Evolutionary conservation across 2,888 invertebrate genomes (phyloP), one percentile per base, ranked within the genome.

Genomic region (Pandemis corylana): DNA sequence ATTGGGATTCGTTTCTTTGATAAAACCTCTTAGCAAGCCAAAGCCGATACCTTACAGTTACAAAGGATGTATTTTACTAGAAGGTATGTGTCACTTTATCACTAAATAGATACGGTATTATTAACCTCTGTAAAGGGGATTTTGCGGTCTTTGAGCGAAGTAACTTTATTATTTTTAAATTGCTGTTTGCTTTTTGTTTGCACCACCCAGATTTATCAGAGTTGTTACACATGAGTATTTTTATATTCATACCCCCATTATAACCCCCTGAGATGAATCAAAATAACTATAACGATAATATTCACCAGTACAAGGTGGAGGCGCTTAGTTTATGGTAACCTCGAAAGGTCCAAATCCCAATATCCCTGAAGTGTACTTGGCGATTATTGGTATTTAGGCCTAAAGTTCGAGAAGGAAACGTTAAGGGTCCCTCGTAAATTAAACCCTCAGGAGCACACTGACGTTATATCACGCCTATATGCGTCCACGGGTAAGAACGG

Each of bases 371-470:
- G 62, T 61, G 74, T 62, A 28, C 66, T 74, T 70, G 66, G 51
- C 53, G 62, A 70, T 74, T 70, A 74, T 75, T 70, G 70, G 66
- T 75, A 75, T 75, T 73, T 82, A 84, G 86, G 83, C 85, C 83
- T 79, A 78, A 80, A 84, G 79, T 82, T 79, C 76, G 79, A 73
- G 78, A 79, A 80, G 81, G 76, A 78, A 78, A 80, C 78, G 81
- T 77, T 79, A 81, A 78, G 80, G 82, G 80, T 80, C 59, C 42
- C 13, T 81, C 78, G 78, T 80, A 82, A 85, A 87, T 83, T 82
- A 81, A 73, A 66, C 85, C 83, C 83, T 42, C 42, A 83, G 83
- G 85, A 83, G 75, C 53, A 49, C 49, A 71, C 49, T 28, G 41
- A 46, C 41, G 46, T 46, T 36, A 72, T 59, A 56, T 72, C 66